A percentile compares a stretch with the other conserved stretches of the same genome.
Evolutionary conservation across 2,113 vertebrate species (phyloP).

Genomic region (Lagenorhynchus albirostris): DNA sequence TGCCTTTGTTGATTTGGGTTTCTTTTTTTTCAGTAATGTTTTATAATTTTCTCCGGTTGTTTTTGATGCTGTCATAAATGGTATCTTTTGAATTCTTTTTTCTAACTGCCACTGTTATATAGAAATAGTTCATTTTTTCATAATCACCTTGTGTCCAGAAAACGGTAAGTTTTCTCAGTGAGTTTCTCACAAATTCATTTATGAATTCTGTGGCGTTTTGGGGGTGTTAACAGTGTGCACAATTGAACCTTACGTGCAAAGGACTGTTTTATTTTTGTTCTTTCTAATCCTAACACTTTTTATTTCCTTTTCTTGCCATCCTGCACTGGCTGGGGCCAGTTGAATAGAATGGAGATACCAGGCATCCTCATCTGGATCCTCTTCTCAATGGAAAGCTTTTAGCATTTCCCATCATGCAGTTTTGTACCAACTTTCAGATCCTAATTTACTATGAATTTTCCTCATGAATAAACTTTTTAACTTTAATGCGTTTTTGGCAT

Average conservation of each 20-base stretch:
- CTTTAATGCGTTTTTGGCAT: background rate
- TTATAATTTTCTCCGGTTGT: background rate
- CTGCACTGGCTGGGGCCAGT: background rate
- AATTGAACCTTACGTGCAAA: background rate
- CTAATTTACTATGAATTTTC: background rate
- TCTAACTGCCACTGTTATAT: background rate
- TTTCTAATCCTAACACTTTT: background rate
- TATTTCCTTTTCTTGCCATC: background rate
- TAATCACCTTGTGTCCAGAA: background rate
- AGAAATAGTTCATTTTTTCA: background rate
- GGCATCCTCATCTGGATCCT: too few relatives aligned
- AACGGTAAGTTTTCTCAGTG: background rate
- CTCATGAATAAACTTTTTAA: background rate
- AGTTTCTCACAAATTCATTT: background rate
- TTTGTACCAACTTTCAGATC: background rate
- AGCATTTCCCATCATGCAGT: background rate
- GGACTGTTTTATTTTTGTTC: background rate
- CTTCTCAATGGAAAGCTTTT: background rate
- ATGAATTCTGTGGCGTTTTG: background rate
- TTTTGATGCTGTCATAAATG: background rate
- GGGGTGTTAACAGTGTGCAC: background rate
- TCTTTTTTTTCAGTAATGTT: background rate
- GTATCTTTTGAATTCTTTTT: background rate
- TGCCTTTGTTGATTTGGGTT: background rate
- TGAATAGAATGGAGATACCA: background rate